Base-by-base conservation (phyloP, 2,888 invertebrate genomes). In the Argyresthia goedartella region DNA sequence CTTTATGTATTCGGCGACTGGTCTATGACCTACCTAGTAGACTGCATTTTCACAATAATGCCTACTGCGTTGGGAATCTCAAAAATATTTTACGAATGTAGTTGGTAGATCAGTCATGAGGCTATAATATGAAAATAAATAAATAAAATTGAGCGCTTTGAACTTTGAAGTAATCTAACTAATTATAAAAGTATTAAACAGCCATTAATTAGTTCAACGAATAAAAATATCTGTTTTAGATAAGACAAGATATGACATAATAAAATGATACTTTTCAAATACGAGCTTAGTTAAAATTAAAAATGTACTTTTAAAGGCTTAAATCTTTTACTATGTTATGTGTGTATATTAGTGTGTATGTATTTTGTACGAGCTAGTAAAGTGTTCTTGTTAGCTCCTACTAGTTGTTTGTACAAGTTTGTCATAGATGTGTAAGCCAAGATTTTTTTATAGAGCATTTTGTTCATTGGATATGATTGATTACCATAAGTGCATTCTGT, bases 321-420 rank as follows among this genome's bases (percentile, higher is more conserved):
- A 11, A 47, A 47, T 33, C 8, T 44, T 44, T 44, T 44, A 44
- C 10, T 15, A 14, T 10, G 14, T 16, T 14, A 10, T 25, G 6
- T 25, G 6, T 25, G 25, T 25, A 25, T 25, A 46, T 46, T 33
- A 42, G 16, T n/a, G 7, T 16, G 16, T 33, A 49, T 58, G 59
- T 61, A 62, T 60, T 56, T 59, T 57, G 25, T 25, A 64, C 66
- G 62, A 63, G 66, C 67, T 71, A 60, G 61, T 64, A 66, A 75
- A 71, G 78, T 79, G 78, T 79, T 79, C 76, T 63, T 60, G 56
- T 66, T 68, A 66, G 9, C 13, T 6, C 14, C 34, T 47, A 33
- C 33, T 47, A 47, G 47, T n/a, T 47, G 7, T n/a, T 3, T 47
- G 33, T 47, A 14, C 34, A n/a, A 34, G 11, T 47, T 25, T 25